These are phyloP conservation scores for Dysdera silvatica DNA, from an alignment of 1,140 invertebrate genomes.

Conservation along the genomic window DNA sequence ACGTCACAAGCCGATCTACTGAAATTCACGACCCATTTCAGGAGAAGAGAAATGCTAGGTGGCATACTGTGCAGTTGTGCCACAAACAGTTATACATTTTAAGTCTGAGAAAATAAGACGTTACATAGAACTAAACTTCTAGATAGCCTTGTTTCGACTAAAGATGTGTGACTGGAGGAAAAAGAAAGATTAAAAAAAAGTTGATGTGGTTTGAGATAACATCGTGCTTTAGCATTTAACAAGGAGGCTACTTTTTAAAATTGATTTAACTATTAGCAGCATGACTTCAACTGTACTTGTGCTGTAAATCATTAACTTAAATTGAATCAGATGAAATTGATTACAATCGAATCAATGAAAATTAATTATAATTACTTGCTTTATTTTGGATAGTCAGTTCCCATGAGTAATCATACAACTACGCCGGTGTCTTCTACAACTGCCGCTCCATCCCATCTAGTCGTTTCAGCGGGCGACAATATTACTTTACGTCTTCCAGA, in stretches of 20 bases:
- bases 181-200: no score
- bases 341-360: background rate
- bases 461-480: constrained; percentile 68
- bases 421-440: constrained; percentile 1
- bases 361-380: background rate
- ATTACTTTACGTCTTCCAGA: constrained; percentile 60
- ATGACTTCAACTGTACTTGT: background rate
- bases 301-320: background rate
- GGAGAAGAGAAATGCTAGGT: no score
- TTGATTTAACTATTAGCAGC: background rate
- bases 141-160: no score
- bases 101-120: no score
- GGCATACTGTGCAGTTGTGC: no score
- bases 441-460: constrained; percentile 55
- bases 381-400: background rate
- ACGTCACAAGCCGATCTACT: no score
- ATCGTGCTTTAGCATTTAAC: no score
- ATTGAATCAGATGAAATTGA: background rate
- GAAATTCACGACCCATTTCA: no score
- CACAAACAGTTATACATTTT: no score
- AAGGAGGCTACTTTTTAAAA: background rate
- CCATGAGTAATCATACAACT: constrained; percentile 18
- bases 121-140: no score
- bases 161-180: no score
- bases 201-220: no score